phyloP scores from a whole-genome alignment of 2,113 vertebrate species.

The Phasianus colchicus region DNA sequence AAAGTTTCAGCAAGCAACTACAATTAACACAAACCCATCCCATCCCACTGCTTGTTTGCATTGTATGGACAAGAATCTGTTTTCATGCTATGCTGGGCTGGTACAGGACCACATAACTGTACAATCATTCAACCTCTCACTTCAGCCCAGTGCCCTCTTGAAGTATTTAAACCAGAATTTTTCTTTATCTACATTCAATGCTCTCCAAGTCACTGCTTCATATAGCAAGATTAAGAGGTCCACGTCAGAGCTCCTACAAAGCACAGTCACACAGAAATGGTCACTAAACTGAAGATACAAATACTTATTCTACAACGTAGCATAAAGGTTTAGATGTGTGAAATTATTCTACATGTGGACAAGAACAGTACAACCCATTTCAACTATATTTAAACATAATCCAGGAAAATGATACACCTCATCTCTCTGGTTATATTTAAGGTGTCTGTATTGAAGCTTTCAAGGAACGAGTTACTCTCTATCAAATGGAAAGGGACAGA shows the following conservation, averaged over 20 bases:
- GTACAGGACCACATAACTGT: background rate
- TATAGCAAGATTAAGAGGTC: background rate
- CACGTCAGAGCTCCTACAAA: background rate
- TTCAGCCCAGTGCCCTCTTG: background rate
- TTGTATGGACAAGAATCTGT: no score
- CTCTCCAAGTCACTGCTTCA: background rate
- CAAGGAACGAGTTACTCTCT: background rate
- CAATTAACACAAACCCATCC: background rate
- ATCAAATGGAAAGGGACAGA: background rate
- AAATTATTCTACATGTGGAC: background rate
- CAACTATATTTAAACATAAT: no score
- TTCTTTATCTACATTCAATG: background rate
- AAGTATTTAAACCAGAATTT: background rate
- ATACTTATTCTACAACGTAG: background rate
- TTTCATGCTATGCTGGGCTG: no score
- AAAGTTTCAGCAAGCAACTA: background rate
- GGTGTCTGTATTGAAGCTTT: background rate
- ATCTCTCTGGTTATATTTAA: background rate
- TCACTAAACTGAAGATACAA: background rate
- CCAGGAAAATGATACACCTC: background rate
- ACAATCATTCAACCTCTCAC: background rate
- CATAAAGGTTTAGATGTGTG: background rate
- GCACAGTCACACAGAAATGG: background rate
- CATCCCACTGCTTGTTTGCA: background rate
- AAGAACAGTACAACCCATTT: background rate